Base-by-base conservation (phyloP, 2,888 invertebrate genomes). In the Ecdyonurus torrentis region DNA sequence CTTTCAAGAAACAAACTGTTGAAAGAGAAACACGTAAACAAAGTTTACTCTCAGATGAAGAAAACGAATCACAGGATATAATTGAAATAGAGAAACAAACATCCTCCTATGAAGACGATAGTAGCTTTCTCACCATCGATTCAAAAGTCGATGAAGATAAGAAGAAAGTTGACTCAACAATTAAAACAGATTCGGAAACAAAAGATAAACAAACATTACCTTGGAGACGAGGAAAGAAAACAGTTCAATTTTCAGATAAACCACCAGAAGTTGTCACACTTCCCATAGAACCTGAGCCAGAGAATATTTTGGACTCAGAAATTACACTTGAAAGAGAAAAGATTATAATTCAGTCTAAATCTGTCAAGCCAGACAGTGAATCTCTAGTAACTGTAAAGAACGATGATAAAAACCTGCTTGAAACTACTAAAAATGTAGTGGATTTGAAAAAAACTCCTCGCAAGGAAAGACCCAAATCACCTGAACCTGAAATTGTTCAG, bases 241-340 rank as follows among this genome's bases (percentile, higher is more conserved):
- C 66, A 69, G 62, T 73, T 71, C 67, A 71, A 69, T 63, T 69
- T 70, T 19, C 72, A 68, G 65, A 67, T 69, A 10, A 62, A 59
- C 61, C 66, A 63, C 66, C 66, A 50, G 66, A 65, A 23, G 66
- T 66, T 18, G 67, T 67, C 1, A 65, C 59, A 22, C 60, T 63
- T 18, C 66, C 63, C 22, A 66, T 64, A 58, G 50, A 63, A 58
- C 25, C 59, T 52, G 18, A 23, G 19, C 50, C 58, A 52, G 37
- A 50, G 10, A 58, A 59, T n/a, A 58, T 52, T 15, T 53, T 62
- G 25, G 63, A 63, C 2, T 25, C 60, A 19, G n/a, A n/a, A n/a
- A n/a, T n/a, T n/a, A n/a, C n/a, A n/a, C n/a, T n/a, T n/a, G n/a
- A n/a, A n/a, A n/a, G n/a, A n/a, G n/a, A n/a, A n/a, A n/a, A n/a